Base-by-base conservation (phyloP, 2,888 invertebrate species). In the Oligia strigilis region DNA sequence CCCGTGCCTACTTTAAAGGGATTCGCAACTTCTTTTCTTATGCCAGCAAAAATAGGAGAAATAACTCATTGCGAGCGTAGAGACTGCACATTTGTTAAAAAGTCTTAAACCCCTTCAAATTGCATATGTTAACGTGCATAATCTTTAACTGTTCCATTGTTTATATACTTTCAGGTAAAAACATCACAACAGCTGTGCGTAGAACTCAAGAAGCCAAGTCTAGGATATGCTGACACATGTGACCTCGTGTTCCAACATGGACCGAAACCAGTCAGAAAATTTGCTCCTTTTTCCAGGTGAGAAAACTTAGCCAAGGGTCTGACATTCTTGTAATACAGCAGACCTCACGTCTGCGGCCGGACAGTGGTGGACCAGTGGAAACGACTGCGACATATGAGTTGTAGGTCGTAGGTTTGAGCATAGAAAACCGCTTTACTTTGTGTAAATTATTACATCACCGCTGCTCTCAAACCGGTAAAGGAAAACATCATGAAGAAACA, bases 191-290 rank as follows among this genome's bases (percentile, higher is more conserved):
- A 98, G 84, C 97, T 98, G 73, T 98, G 98, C 90, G 95, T 97
- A 75, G 97, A 98, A 88, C 96, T 97, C 13, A 98, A 98, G 93
- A 97, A 97, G 46, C 98, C 98, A 0, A 97, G 97, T 72, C 92
- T 99, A 87, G 98, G 98, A 74, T 99, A 99, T 93, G 98, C 99
- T 0, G 98, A 98, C 91, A 99, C 99, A 0, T 98, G 98, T 8
- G 98, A 98, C 92, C 97, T 98, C 74, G 98, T 98, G 5, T 98
- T 99, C 92, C 98, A 98, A 91, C 97, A 98, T 87, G 99, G 99
- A 40, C 99, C 99, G 0, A 94, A 95, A 73, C 94, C 93, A 1
- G 86, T 98, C 14, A 96, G 97, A 90, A 97, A 95, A 80, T 98
- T 97, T 93, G 97, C 98, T 0, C 96, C 96, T 64, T 97, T 97